phyloP scores from a whole-genome alignment of 37 sponge, comb jelly and placozoan species.

The Beroe forskalii region DNA sequence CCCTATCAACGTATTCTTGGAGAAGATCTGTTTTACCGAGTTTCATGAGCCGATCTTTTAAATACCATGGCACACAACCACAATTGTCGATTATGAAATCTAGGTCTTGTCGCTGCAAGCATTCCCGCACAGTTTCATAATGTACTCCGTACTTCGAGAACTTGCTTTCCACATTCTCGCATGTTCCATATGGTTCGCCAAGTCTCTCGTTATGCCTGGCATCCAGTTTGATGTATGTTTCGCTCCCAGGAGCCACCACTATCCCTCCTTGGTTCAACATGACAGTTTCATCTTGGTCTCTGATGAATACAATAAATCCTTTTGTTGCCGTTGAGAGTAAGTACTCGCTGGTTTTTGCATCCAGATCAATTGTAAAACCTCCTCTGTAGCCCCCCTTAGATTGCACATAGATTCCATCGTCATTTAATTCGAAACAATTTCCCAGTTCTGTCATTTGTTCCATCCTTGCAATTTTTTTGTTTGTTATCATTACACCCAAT shows the following conservation, averaged over 20 bases:
- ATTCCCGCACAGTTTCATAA: slow-evolving; percentile 2
- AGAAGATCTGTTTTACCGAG: not conserved
- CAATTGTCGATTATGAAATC: not conserved
- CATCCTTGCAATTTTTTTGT: not conserved
- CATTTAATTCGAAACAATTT: slow-evolving; percentile 12
- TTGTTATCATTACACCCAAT: not conserved
- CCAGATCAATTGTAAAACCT: slow-evolving; percentile 1
- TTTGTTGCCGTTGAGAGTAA: not conserved
- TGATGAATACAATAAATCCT: slow-evolving; percentile 3
- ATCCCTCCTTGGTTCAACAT: slow-evolving; percentile 14
- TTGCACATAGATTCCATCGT: not conserved
- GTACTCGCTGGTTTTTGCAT: not conserved
- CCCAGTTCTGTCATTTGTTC: not conserved
- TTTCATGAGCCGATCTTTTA: not conserved
- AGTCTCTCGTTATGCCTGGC: not conserved
- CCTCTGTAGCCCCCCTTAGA: not conserved
- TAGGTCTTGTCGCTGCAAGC: not conserved
- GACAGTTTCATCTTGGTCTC: slow-evolving; percentile 36
- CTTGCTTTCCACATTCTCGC: not conserved
- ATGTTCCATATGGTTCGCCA: not conserved
- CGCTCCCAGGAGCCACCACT: not conserved
- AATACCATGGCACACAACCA: slow-evolving; percentile 22
- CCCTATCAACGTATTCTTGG: not conserved
- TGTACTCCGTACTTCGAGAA: slow-evolving; percentile 22
- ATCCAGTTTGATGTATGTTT: not conserved